Evolutionary conservation across 2,113 vertebrate species (phyloP).

Genomic region (Hemicordylus capensis): DNA sequence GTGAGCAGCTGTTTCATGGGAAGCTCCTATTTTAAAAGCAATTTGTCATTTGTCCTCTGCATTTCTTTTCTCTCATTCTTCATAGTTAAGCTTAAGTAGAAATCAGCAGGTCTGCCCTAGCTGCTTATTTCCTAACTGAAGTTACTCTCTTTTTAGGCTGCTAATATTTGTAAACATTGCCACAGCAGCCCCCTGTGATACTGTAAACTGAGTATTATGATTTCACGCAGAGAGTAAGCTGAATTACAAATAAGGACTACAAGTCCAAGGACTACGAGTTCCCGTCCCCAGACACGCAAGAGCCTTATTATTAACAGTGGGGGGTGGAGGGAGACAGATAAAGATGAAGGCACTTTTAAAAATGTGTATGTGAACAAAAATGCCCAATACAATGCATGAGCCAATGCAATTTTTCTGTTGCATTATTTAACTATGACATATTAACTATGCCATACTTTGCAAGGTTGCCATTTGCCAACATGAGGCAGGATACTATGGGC

Average conservation of each 20-base stretch:
- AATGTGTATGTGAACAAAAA: not conserved
- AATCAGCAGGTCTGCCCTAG: conserved; percentile 42
- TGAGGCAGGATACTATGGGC: not conserved
- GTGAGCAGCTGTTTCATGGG: not conserved
- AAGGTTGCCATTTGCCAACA: not conserved
- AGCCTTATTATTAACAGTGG: conserved; percentile 23
- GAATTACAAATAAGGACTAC: conserved; percentile 55
- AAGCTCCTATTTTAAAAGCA: not conserved
- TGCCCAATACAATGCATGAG: not conserved
- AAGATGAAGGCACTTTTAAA: not conserved
- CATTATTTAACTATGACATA: not conserved
- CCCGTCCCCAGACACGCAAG: conserved; percentile 27
- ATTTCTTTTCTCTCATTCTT: conserved; percentile 26
- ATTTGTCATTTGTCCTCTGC: conserved; percentile 18
- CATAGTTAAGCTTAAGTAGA: conserved; percentile 13
- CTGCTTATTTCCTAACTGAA: conserved; percentile 63
- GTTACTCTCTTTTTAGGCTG: conserved; percentile 51
- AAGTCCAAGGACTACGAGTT: conserved; percentile 46
- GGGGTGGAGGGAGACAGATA: not conserved
- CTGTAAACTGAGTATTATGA: conserved; percentile 59
- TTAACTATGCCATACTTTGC: not conserved
- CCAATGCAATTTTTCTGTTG: not conserved
- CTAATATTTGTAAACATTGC: conserved; percentile 64
- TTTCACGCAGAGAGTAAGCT: conserved; percentile 63
- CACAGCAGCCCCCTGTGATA: conserved; percentile 61